Percentiles rank a stretch among this genome's conserved stretches.
Evolutionary conservation across 2,888 invertebrate species (phyloP).

Genomic region (Orthosia cruda): DNA sequence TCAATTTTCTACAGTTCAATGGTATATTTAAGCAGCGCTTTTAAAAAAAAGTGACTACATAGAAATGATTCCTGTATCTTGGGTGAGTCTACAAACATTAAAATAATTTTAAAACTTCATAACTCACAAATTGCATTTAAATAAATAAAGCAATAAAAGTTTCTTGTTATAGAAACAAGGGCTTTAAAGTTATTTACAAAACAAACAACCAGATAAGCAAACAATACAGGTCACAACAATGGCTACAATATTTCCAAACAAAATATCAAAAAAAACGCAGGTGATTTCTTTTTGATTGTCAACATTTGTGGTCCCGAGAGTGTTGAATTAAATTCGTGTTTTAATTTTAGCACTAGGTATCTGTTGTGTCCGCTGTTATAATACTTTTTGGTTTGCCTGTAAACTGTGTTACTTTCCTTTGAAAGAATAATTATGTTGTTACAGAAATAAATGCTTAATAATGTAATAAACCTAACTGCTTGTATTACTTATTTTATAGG

Average conservation of each 20-base stretch:
- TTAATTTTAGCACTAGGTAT: constrained; percentile 27
- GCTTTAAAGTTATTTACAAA: background rate
- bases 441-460: background rate
- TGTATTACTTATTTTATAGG: background rate
- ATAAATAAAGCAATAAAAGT: background rate
- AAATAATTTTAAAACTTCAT: too few relatives aligned
- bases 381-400: constrained; percentile 5
- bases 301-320: constrained; percentile 42
- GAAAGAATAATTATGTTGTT: too few relatives aligned
- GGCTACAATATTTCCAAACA: constrained; percentile 19
- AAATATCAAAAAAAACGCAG: constrained; percentile 47
- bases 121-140: too few relatives aligned
- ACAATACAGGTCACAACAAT: constrained; percentile 27
- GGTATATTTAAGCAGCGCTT: too few relatives aligned
- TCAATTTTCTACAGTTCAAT: too few relatives aligned
- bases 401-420: background rate
- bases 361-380: background rate
- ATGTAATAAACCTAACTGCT: background rate
- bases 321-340: constrained; percentile 49
- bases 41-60: too few relatives aligned
- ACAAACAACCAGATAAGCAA: background rate
- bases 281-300: constrained; percentile 44
- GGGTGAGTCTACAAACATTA: too few relatives aligned
- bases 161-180: background rate
- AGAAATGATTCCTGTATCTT: too few relatives aligned